Evolutionary conservation across 1,140 invertebrate species (phyloP), one percentile per base, ranked within the genome.

Genomic region (Caenorhabditis latens): DNA sequence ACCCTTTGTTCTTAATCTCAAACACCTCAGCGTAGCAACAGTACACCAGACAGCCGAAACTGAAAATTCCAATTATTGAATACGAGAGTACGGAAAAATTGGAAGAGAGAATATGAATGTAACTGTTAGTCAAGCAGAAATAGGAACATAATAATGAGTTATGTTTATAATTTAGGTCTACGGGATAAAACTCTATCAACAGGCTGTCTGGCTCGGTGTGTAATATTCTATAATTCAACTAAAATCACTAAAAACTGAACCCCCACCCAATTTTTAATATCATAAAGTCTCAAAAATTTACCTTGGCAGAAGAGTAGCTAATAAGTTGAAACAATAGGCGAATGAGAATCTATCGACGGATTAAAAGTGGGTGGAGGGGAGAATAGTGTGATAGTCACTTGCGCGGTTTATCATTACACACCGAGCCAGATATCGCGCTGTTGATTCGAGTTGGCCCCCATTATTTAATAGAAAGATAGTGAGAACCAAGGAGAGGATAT

Each of bases 21-120:
- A 79, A 79, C 71, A 79, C 71, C 71, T 79, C 71, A 79, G 71
- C 71, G 71, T 79, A 79, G 71, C 71, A 79, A 79, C 71, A 79
- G 71, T 32, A 79, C 71, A 79, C 71, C 71, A 79, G 71, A 79
- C 71, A 79, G 71, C 42, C 46, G 46, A 79, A 79, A 79, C 71
- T 79, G 71, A 79, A 79, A 79, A 71, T 71, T 40, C 5, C 6
- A 40, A 8, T 71, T 71, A 16, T 9, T 46, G 9, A 40, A 24
- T 8, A 40, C 40, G 1, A 40, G 24, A 40, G 1, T 65, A 40
- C 6, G 21, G 0, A 6, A 40, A 65, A 8, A 16, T 1, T 1
- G 14, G n/a, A 65, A 40, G 0, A 14, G 61, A 32, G 40, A 4
- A 65, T 53, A 61, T 0, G n/a, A 61, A 21, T 9, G 21, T 0